A percentile compares a stretch with the other conserved stretches of the same genome.
Conservation (phyloP, 2,113 vertebrate genomes). For the Scatophagus argus region DNA sequence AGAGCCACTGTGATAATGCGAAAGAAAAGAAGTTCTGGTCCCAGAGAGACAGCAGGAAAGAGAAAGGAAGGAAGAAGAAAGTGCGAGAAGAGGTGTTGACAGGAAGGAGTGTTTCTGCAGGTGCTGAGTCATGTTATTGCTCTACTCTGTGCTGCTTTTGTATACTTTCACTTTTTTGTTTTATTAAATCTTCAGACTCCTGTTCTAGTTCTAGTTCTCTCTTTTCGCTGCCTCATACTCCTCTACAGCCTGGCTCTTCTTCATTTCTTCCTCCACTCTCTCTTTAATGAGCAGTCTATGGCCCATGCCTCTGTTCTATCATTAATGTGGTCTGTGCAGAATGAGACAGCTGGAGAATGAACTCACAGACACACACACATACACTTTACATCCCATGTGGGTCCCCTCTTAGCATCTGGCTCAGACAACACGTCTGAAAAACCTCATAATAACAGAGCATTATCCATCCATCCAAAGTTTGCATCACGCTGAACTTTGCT, state of each 20-base stretch:
- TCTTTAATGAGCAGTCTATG: constrained; percentile 42
- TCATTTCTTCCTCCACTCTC: constrained; percentile 22
- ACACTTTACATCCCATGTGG: constrained; percentile 29
- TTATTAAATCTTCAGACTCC: constrained; percentile 9
- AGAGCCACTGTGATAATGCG: constrained; percentile 44
- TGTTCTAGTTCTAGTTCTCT: not conserved
- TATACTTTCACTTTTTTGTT: not conserved
- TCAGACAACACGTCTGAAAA: constrained; percentile 37
- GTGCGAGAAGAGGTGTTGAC: constrained; percentile 19
- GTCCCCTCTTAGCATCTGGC: constrained; percentile 43
- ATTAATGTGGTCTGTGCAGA: constrained; percentile 57
- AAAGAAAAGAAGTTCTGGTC: constrained; percentile 9
- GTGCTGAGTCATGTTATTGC: constrained; percentile 59
- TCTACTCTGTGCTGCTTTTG: constrained; percentile 23
- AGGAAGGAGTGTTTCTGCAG: constrained; percentile 42
- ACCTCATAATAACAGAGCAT: constrained; percentile 17
- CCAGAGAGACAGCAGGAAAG: constrained; percentile 15
- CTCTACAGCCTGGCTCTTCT: constrained; percentile 7
- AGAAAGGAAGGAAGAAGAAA: constrained; percentile 10
- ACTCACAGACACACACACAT: constrained; percentile 27
- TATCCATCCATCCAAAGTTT: constrained; percentile 25
- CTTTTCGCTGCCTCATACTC: constrained; percentile 27
- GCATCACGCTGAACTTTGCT: not conserved
- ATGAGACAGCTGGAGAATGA: constrained; percentile 54
- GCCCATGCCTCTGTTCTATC: constrained; percentile 53